A percentile compares a stretch with the other conserved stretches of the same genome.
Conservation (phyloP, 2,797 vertebrate species). For the Labroides dimidiatus region DNA sequence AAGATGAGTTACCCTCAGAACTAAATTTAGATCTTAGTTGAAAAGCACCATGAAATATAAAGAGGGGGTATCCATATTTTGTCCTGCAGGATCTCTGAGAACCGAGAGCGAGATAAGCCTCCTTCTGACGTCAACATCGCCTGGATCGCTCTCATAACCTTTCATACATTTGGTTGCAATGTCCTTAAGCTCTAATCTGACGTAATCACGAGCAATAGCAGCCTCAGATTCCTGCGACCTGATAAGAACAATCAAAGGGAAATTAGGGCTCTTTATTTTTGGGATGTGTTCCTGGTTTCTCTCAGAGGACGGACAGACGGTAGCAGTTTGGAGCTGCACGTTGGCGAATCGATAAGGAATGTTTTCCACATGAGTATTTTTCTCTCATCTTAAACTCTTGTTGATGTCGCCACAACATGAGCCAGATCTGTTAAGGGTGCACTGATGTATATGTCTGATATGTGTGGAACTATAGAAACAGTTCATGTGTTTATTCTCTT, state of each 20-base stretch:
- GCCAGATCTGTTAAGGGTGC: slow-evolving; percentile 69
- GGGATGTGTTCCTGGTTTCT: slow-evolving; percentile 41
- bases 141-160: slow-evolving; percentile 41
- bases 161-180: slow-evolving; percentile 39
- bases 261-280: slow-evolving; percentile 59
- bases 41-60: no score
- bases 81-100: no score
- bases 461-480: background rate
- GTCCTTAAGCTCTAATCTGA: slow-evolving; percentile 27
- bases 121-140: slow-evolving; percentile 20
- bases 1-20: no score
- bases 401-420: background rate
- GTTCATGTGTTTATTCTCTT: slow-evolving; percentile 30
- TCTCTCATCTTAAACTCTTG: slow-evolving; percentile 47
- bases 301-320: slow-evolving; percentile 68
- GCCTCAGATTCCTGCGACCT: slow-evolving; percentile 55
- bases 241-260: slow-evolving; percentile 76
- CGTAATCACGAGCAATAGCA: slow-evolving; percentile 48
- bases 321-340: slow-evolving; percentile 66
- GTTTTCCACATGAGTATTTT: slow-evolving; percentile 79
- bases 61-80: no score
- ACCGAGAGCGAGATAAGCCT: no score
- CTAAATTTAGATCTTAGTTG: no score
- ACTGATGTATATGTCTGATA: slow-evolving; percentile 32
- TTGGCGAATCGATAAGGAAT: slow-evolving; percentile 77